Conservation (phyloP, 1,140 invertebrate genomes). For the Brachionus sp. region DNA sequence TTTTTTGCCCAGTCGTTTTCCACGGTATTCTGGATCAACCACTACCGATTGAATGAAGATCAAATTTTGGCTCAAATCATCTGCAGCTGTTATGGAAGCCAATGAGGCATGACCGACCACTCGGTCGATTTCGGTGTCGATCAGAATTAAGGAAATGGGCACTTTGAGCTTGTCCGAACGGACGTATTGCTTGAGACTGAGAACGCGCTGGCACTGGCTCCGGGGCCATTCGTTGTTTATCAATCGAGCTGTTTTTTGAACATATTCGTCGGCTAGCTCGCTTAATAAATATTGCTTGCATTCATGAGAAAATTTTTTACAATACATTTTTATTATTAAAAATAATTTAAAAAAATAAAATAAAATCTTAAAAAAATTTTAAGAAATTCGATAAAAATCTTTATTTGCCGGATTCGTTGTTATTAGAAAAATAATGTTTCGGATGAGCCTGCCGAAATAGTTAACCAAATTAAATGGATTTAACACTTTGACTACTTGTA, state of each 20-base stretch:
- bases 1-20: not conserved
- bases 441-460: not conserved
- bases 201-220: conserved; percentile 1
- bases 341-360: conserved; percentile 21
- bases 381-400: conserved; percentile 41
- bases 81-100: not conserved
- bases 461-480: conserved; percentile 2
- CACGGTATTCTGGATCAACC: not conserved
- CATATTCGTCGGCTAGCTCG: conserved; percentile 1
- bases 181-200: conserved; percentile 9
- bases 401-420: conserved; percentile 21
- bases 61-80: not conserved
- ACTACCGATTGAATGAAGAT: conserved; percentile 41
- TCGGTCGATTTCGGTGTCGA: not conserved
- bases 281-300: not conserved
- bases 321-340: conserved; percentile 28
- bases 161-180: not conserved
- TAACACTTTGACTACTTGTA: not conserved
- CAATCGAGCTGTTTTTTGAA: conserved; percentile 9
- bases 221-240: conserved; percentile 34
- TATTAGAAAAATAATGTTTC: not conserved
- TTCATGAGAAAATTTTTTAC: not conserved
- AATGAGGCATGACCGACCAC: conserved; percentile 28
- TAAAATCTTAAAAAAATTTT: conserved; percentile 7
- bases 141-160: not conserved